Evolutionary conservation across 1,140 invertebrate genomes (phyloP).

Genomic region (Drosophila tsacasi): DNA sequence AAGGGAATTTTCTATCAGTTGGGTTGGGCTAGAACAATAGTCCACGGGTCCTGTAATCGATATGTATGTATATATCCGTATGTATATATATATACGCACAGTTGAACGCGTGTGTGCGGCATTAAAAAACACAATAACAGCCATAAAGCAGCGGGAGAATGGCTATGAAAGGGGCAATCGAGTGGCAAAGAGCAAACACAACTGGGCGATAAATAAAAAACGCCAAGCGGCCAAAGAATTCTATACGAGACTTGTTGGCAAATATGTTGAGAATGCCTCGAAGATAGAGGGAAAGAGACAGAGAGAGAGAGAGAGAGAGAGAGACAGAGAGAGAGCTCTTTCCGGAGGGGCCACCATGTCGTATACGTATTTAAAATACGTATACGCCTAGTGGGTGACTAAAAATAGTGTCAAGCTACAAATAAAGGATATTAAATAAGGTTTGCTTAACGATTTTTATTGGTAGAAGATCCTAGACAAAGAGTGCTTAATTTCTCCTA

Average conservation of each 20-base stretch:
- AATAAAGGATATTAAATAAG: constrained; percentile 5
- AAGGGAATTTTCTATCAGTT: constrained; percentile 48
- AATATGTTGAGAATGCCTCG: constrained; percentile 23
- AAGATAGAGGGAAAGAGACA: not conserved
- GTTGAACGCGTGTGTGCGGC: constrained; percentile 20
- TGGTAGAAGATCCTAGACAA: not conserved
- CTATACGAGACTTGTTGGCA: constrained; percentile 10
- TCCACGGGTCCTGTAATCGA: constrained; percentile 34
- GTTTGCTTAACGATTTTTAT: not conserved
- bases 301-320: not conserved
- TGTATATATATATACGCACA: not conserved
- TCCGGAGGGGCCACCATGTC: not conserved
- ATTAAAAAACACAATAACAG: constrained; percentile 47
- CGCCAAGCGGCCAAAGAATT: constrained; percentile 1
- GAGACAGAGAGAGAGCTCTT: not conserved
- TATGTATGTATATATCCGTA: constrained; percentile 13
- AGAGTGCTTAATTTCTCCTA: too few relatives aligned
- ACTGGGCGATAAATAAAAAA: constrained; percentile 40
- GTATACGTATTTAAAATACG: constrained; percentile 22
- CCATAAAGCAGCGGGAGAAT: constrained; percentile 19
- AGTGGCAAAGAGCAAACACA: constrained; percentile 30
- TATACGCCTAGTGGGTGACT: constrained; percentile 1
- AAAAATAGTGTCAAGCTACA: constrained; percentile 20
- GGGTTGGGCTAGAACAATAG: constrained; percentile 18
- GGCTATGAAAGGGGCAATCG: constrained; percentile 13